These are phyloP conservation scores for Enteromius mattozi DNA, from an alignment of 2,797 vertebrate genomes.

Conservation along the genomic window DNA sequence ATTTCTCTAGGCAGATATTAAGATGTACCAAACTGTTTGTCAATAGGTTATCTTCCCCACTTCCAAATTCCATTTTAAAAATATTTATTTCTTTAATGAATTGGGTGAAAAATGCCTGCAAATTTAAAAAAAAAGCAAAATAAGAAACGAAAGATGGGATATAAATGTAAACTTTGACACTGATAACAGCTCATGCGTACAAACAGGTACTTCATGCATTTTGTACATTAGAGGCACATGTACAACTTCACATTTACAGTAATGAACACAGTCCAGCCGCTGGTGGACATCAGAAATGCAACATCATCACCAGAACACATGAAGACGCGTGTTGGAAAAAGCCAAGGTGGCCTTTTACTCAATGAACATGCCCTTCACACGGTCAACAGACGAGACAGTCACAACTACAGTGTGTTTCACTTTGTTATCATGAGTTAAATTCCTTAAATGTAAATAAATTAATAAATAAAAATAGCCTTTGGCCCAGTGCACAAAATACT, in stretches of 20 bases:
- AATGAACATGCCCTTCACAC: conserved; percentile 19
- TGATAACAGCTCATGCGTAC: conserved; percentile 55
- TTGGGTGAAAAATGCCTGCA: not conserved
- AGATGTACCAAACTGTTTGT: not conserved
- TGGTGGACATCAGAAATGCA: conserved; percentile 21
- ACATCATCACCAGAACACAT: conserved; percentile 14
- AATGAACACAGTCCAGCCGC: conserved; percentile 50
- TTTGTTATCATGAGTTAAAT: conserved; percentile 1
- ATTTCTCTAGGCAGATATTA: conserved; percentile 41
- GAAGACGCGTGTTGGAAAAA: conserved; percentile 17
- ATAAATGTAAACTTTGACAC: conserved; percentile 52
- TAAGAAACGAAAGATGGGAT: conserved; percentile 11
- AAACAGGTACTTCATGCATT: conserved; percentile 53
- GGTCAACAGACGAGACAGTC: conserved; percentile 25
- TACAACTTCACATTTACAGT: conserved; percentile 52
- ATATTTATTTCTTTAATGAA: not conserved
- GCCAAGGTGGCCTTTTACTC: conserved; percentile 6
- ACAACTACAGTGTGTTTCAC: conserved; percentile 18
- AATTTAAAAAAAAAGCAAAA: not conserved
- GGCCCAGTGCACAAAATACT: conserved; percentile 29
- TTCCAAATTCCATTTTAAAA: not conserved
- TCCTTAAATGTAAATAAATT: conserved; percentile 6
- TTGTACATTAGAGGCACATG: conserved; percentile 54
- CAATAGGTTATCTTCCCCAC: not conserved
- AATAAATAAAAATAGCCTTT: conserved; percentile 31